Base-by-base conservation (phyloP, 2,888 invertebrate species). In the Yponomeuta malinellus region DNA sequence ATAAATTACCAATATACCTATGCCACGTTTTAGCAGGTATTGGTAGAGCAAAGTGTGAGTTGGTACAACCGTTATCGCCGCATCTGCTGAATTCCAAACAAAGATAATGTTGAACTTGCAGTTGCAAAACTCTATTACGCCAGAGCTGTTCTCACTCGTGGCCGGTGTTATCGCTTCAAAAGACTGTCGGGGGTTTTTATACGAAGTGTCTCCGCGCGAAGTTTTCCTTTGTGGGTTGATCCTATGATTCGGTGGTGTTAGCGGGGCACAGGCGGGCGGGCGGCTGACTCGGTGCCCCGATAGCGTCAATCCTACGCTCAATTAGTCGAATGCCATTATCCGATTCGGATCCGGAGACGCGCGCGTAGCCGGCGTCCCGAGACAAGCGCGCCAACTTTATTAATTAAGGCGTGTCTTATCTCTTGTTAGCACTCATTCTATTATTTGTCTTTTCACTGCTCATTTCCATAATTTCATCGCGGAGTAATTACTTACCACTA, bases 391-490 rank as follows among this genome's bases (percentile, higher is more conserved):
- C 89, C 86, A 92, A 92, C 91, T 92, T 92, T 92, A 92, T 92
- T 92, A 91, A 92, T 92, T 92, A 92, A 91, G 90, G 89, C 89
- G 86, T 89, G 92, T 92, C 91, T 92, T 92, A 92, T 92, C 92
- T 90, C 91, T 90, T 91, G 91, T 91, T 90, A 91, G 90, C 92
- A 92, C 92, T 92, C 92, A 88, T 92, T 92, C 90, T 90, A 88
- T 91, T 92, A 92, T 92, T 92, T 92, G 91, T 92, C 90, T 92
- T 91, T 89, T 90, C 87, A 88, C 88, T 89, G 90, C 89, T 91
- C 89, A 92, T 92, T 92, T 91, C 87, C 92, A 92, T 92, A 92
- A 90, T 91, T 89, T 90, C 90, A 90, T 90, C 86, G 86, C 84
- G 85, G 86, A 84, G 83, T 88, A 89, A 91, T 90, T 89, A 89